Conservation (phyloP, 2,113 vertebrate species). For the Gasterosteus aculeatus region DNA sequence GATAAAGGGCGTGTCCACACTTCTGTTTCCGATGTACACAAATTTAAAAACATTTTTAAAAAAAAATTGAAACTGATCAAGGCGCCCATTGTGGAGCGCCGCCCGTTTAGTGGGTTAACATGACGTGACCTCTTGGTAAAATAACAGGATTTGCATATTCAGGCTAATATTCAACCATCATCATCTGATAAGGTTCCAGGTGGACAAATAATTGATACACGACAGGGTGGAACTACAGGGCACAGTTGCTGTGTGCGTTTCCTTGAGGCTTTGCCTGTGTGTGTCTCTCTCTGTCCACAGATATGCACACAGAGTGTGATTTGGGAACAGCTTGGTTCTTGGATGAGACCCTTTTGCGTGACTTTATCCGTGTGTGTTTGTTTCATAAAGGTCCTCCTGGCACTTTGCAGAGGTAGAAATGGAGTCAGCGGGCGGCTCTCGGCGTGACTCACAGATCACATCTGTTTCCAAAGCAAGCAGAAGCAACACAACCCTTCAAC, state of each 20-base stretch:
- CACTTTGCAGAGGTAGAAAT: conserved; percentile 34
- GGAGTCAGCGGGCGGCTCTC: conserved; percentile 54
- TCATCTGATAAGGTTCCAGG: conserved; percentile 67
- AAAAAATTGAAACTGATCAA: not conserved
- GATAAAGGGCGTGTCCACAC: not conserved
- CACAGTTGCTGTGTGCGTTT: not conserved
- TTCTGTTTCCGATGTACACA: not conserved
- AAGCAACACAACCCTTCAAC: conserved; percentile 30
- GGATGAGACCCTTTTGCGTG: not conserved
- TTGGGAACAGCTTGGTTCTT: conserved; percentile 26
- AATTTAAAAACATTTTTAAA: too few relatives aligned
- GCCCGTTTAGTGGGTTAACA: conserved; percentile 9
- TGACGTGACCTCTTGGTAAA: conserved; percentile 18
- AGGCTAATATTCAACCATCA: conserved; percentile 77
- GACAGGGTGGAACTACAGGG: not conserved
- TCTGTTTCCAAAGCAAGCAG: conserved; percentile 71
- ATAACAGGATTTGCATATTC: conserved; percentile 78
- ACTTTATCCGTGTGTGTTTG: not conserved
- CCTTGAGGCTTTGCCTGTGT: not conserved
- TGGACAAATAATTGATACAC: conserved; percentile 62
- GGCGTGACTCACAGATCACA: conserved; percentile 69
- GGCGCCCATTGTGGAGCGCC: not conserved
- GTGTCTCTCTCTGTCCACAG: not conserved
- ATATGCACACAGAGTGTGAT: conserved; percentile 8
- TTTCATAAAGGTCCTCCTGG: not conserved